Conservation (phyloP, 2,797 vertebrate species). For the Halcyon leucocephala region DNA sequence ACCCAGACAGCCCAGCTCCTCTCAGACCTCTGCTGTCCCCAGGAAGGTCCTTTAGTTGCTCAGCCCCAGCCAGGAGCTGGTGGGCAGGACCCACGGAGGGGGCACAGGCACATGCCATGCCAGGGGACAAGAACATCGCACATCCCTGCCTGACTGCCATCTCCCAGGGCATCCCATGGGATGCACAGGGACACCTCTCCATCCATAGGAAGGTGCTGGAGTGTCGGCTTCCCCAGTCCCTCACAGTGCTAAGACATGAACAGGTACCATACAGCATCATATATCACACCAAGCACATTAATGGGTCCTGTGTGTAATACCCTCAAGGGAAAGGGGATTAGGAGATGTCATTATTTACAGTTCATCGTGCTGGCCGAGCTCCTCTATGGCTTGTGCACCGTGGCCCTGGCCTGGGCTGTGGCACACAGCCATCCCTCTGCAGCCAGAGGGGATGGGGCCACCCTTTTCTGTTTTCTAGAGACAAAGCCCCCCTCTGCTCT, state of each 20-base stretch:
- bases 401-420: rapidly evolving
- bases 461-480: neutral
- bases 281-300: neutral
- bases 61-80: too few relatives aligned
- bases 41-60: too few relatives aligned
- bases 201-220: too few relatives aligned
- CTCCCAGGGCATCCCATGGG: too few relatives aligned
- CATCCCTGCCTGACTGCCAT: too few relatives aligned
- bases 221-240: neutral
- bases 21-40: too few relatives aligned
- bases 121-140: too few relatives aligned
- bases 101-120: too few relatives aligned
- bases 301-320: neutral
- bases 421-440: rapidly evolving
- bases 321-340: neutral
- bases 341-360: neutral
- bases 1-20: too few relatives aligned
- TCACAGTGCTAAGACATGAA: rapidly evolving
- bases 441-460: neutral
- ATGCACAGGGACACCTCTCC: too few relatives aligned
- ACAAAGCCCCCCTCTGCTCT: neutral
- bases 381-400: neutral
- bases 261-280: rapidly evolving
- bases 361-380: neutral
- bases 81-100: too few relatives aligned